These are phyloP conservation scores for Ceuthmochares aereus DNA, from an alignment of 2,113 vertebrate genomes.

Conservation along the genomic window DNA sequence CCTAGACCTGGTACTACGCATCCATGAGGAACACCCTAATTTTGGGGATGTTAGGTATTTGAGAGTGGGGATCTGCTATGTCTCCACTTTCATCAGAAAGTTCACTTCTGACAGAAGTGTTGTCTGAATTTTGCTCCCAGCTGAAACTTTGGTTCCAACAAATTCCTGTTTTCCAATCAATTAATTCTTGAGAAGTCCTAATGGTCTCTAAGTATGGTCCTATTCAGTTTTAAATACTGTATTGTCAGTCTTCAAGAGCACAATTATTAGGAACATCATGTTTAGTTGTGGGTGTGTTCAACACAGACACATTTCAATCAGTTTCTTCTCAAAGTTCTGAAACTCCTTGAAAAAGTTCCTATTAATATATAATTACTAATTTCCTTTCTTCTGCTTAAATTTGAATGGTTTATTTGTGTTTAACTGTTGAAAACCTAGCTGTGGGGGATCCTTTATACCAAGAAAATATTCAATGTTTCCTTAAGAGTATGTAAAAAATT, in stretches of 20 bases:
- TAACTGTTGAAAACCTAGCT: not conserved
- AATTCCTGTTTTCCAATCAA: not conserved
- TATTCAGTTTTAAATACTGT: not conserved
- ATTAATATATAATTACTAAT: not conserved
- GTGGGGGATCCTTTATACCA: not conserved
- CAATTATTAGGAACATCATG: not conserved
- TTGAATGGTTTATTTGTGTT: not conserved
- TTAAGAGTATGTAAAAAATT: not conserved
- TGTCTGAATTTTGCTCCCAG: not conserved
- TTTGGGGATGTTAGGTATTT: not conserved
- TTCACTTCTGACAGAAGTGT: not conserved
- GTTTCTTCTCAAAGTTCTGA: slow-evolving; percentile 10
- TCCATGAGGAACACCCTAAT: not conserved
- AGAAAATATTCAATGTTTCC: not conserved
- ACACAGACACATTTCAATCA: not conserved
- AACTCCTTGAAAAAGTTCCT: not conserved
- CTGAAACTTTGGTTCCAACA: not conserved
- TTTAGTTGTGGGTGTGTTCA: not conserved
- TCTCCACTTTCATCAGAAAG: not conserved
- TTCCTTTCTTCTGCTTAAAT: not conserved
- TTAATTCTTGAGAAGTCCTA: not conserved
- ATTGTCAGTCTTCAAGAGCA: not conserved
- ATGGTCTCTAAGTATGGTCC: not conserved
- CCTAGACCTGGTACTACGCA: not conserved
- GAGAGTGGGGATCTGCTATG: not conserved